Conservation (phyloP, 2,888 invertebrate genomes). For the Zaprionus bogoriensis region DNA sequence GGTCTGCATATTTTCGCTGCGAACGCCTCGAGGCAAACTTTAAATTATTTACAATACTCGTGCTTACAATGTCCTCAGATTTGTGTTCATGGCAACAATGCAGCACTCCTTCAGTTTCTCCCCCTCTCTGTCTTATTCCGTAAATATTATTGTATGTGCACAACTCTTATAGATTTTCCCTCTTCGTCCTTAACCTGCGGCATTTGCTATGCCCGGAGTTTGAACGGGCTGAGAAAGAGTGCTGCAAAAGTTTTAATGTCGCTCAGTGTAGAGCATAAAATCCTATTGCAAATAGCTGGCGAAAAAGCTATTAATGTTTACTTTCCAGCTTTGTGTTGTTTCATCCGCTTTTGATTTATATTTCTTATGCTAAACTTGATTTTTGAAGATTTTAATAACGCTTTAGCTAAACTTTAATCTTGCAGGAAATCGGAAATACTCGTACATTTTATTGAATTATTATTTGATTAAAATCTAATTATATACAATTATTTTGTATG, state of each 20-base stretch:
- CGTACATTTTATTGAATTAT: no score
- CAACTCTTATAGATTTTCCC: slow-evolving; percentile 8
- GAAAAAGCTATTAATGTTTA: not conserved
- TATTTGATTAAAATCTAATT: no score
- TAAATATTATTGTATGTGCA: not conserved
- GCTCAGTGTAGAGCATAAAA: not conserved
- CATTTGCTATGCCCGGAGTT: slow-evolving; percentile 2
- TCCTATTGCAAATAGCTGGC: not conserved
- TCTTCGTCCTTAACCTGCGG: slow-evolving; percentile 19
- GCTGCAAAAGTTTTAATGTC: not conserved
- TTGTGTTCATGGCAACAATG: slow-evolving; percentile 45
- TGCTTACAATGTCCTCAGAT: slow-evolving; percentile 49
- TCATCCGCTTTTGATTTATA: not conserved
- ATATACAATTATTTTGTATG: no score
- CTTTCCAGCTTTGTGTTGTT: not conserved
- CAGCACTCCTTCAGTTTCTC: slow-evolving; percentile 3
- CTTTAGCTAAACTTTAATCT: no score
- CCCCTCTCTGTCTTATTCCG: not conserved
- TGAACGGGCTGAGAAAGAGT: not conserved
- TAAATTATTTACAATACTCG: slow-evolving; percentile 69
- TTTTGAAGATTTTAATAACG: no score
- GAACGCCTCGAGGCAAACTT: slow-evolving; percentile 55
- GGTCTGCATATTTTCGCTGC: slow-evolving; percentile 56
- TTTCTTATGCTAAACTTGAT: not conserved
- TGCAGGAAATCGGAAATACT: no score